Percentiles rank a stretch among this genome's conserved stretches.
These are phyloP conservation scores for Camponotus vicinus DNA, from an alignment of 1,140 invertebrate species.

Conservation along the genomic window DNA sequence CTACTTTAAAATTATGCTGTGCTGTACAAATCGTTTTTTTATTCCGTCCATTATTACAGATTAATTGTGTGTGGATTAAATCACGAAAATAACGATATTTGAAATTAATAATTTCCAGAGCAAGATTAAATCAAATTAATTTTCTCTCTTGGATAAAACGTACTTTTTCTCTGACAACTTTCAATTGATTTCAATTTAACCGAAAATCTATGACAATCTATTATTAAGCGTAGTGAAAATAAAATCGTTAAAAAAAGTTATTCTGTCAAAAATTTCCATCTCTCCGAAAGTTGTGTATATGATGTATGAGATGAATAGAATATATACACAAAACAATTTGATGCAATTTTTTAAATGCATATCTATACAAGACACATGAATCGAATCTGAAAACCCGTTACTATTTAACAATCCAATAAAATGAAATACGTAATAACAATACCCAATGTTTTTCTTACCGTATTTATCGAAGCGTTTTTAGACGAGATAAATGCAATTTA, in stretches of 20 bases:
- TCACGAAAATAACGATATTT: not conserved
- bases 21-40: not conserved
- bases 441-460: conserved; percentile 21
- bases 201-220: not conserved
- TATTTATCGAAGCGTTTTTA: conserved; percentile 27
- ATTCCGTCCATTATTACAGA: not conserved
- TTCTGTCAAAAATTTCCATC: not conserved
- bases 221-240: not conserved
- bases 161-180: not conserved
- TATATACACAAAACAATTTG: not conserved
- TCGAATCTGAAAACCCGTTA: not conserved
- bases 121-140: conserved; percentile 7
- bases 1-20: not conserved
- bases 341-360: not conserved
- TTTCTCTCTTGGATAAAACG: not conserved
- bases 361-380: not conserved
- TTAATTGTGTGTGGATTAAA: not conserved
- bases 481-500: conserved; percentile 1
- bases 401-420: conserved; percentile 13
- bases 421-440: not conserved
- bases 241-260: not conserved
- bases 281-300: not conserved
- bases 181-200: not conserved
- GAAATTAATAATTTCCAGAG: not conserved
- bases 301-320: conserved; percentile 15